These are phyloP conservation scores for Gobio gobio DNA, from an alignment of 2,113 vertebrate genomes.

Conservation along the genomic window DNA sequence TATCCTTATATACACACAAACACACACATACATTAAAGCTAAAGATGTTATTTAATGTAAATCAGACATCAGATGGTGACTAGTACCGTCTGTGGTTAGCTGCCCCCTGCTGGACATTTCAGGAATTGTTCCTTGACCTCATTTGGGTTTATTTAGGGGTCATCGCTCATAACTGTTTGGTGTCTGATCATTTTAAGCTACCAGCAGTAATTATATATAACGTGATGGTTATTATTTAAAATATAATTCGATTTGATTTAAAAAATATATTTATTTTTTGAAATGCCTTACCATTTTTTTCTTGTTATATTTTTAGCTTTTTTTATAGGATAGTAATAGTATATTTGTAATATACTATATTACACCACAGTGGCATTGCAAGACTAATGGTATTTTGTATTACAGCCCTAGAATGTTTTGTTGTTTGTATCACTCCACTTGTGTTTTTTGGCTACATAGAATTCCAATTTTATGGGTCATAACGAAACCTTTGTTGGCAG, in stretches of 20 bases:
- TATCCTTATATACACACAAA: background rate
- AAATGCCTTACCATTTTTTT: background rate
- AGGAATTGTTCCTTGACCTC: slow-evolving; percentile 45
- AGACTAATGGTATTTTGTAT: background rate
- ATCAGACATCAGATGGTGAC: background rate
- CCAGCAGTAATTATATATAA: background rate
- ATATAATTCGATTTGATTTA: too few relatives aligned
- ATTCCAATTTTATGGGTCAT: background rate
- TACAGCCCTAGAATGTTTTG: background rate
- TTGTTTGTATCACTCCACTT: background rate
- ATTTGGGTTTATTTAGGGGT: slow-evolving; percentile 41
- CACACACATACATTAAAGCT: background rate
- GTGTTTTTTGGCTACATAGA: background rate
- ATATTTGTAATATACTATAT: background rate
- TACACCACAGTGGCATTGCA: background rate
- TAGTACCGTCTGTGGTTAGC: background rate
- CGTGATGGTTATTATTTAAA: too few relatives aligned
- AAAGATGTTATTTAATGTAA: background rate
- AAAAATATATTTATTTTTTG: background rate
- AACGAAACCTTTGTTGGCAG: background rate
- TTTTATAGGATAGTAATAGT: too few relatives aligned
- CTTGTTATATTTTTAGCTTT: too few relatives aligned
- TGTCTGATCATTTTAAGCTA: background rate
- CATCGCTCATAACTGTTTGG: background rate
- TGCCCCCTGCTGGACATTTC: slow-evolving; percentile 62